phyloP scores from a whole-genome alignment of 2,888 invertebrate genomes.

The Ophion ellenae region DNA sequence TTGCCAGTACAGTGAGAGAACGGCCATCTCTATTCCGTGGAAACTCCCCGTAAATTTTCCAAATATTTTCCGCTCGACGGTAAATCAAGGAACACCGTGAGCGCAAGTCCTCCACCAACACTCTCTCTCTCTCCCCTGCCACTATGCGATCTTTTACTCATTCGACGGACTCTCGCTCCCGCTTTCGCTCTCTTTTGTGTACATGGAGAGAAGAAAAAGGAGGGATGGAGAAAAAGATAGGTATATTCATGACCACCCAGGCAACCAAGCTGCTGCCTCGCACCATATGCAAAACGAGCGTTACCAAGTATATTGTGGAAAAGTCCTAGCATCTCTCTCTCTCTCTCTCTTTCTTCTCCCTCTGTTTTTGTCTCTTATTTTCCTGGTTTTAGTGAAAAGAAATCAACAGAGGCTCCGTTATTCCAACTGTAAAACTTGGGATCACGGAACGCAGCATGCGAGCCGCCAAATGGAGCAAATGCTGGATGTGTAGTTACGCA shows the following conservation, averaged over 20 bases:
- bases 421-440: slow-evolving; percentile 32
- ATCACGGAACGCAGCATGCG: slow-evolving; percentile 2
- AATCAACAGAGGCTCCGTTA: slow-evolving; percentile 27
- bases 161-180: slow-evolving; percentile 51
- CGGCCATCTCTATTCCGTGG: slow-evolving; percentile 69
- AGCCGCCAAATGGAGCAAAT: slow-evolving; percentile 15
- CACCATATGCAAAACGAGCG: slow-evolving; percentile 66
- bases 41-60: slow-evolving; percentile 78
- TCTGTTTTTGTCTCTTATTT: background rate
- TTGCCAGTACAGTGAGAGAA: slow-evolving; percentile 43
- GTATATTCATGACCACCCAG: slow-evolving; percentile 44
- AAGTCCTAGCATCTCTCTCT: slow-evolving; percentile 42
- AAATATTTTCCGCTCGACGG: slow-evolving; percentile 79
- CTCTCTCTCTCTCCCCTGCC: slow-evolving; percentile 8
- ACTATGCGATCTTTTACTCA: slow-evolving; percentile 8
- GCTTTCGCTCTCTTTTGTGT: slow-evolving; percentile 27
- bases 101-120: slow-evolving; percentile 49
- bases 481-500: slow-evolving; percentile 2
- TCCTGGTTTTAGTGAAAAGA: background rate
- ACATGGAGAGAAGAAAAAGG: background rate
- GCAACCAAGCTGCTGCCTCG: slow-evolving; percentile 50
- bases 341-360: slow-evolving; percentile 26
- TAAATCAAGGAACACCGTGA: slow-evolving; percentile 74
- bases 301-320: slow-evolving; percentile 52
- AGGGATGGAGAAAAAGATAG: slow-evolving; percentile 8